Percentiles rank a stretch among this genome's conserved stretches.
These are phyloP conservation scores for Potorous gilbertii DNA, from an alignment of 2,797 vertebrate genomes.

Conservation along the genomic window DNA sequence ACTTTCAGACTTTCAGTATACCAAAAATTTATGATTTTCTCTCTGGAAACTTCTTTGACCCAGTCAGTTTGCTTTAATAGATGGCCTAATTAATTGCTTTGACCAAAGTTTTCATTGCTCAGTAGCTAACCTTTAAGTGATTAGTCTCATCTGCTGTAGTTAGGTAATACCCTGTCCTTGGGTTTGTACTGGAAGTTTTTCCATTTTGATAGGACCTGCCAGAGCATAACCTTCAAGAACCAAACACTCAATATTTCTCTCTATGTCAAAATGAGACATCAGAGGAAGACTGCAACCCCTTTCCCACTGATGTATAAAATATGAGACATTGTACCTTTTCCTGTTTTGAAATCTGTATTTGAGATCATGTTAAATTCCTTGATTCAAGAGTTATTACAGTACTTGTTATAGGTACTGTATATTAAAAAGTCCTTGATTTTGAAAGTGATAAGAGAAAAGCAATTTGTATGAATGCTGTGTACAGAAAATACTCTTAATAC, in stretches of 20 bases:
- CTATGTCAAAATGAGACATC: neutral
- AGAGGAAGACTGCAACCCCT: neutral
- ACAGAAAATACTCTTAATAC: neutral
- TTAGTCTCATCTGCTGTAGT: neutral
- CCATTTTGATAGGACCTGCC: neutral
- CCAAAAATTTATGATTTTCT: neutral
- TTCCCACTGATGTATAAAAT: neutral
- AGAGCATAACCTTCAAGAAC: neutral
- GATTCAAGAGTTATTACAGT: neutral
- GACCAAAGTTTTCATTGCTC: neutral
- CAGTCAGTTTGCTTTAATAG: neutral
- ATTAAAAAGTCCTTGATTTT: neutral
- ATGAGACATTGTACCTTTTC: neutral
- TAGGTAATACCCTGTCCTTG: neutral
- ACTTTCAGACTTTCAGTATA: neutral
- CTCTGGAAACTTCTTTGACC: neutral
- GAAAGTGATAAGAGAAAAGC: neutral
- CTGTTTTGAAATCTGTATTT: neutral
- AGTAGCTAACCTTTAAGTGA: neutral
- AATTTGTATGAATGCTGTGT: neutral
- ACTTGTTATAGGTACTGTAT: neutral
- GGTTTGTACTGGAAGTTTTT: neutral
- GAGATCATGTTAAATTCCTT: neutral
- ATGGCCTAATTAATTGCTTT: neutral
- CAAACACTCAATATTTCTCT: neutral